Percentiles rank a stretch among this genome's conserved stretches.
phyloP scores from a whole-genome alignment of 2,113 vertebrate genomes.

The Boleophthalmus pectinirostris region DNA sequence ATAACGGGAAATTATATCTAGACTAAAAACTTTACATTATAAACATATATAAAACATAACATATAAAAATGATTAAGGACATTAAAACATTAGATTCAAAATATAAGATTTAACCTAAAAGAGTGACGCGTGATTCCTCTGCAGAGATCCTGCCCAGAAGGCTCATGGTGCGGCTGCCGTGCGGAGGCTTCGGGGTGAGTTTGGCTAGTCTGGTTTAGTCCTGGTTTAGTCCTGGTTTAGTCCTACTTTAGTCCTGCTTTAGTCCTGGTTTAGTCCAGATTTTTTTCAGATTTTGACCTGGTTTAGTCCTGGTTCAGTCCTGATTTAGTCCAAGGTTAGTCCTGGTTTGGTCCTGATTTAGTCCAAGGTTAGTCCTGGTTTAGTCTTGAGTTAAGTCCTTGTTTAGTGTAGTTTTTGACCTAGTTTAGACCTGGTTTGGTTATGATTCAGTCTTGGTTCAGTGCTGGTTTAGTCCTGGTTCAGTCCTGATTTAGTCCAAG shows the following conservation, averaged over 20 bases:
- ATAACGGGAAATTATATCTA: too few relatives aligned
- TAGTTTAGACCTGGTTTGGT: too few relatives aligned
- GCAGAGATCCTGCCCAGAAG: constrained; percentile 87
- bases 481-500: too few relatives aligned
- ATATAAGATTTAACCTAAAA: not conserved
- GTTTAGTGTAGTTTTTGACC: too few relatives aligned
- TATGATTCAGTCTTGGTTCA: too few relatives aligned
- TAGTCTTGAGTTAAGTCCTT: too few relatives aligned
- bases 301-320: not conserved
- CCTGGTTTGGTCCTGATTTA: too few relatives aligned
- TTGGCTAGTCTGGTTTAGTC: not conserved
- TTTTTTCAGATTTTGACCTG: too few relatives aligned
- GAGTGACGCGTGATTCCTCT: constrained; percentile 11
- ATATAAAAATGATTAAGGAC: not conserved
- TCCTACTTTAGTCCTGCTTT: not conserved
- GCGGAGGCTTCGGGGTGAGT: constrained; percentile 93
- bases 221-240: not conserved
- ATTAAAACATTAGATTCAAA: not conserved
- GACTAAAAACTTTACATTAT: not conserved
- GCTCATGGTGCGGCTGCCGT: constrained; percentile 89
- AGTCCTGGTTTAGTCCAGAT: not conserved
- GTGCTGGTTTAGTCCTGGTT: too few relatives aligned
- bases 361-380: too few relatives aligned
- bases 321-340: not conserved
- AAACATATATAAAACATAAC: not conserved